phyloP scores from a whole-genome alignment of 2,113 vertebrate species.

The Dipodomys ordii region DNA sequence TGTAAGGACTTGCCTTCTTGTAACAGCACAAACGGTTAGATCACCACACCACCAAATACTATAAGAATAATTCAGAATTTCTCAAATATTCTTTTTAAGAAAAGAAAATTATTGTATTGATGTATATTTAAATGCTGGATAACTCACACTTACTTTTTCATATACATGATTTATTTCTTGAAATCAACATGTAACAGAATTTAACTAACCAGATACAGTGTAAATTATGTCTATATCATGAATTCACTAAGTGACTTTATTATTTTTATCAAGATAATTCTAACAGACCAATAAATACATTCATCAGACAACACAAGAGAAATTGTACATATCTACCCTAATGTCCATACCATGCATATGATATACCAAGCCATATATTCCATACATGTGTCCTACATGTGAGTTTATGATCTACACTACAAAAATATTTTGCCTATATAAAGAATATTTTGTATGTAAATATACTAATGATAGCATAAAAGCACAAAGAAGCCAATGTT shows the following conservation, averaged over 20 bases:
- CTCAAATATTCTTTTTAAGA: background rate
- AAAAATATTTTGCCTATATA: too few relatives aligned
- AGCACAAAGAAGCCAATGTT: too few relatives aligned
- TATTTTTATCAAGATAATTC: background rate
- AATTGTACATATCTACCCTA: background rate
- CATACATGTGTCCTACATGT: background rate
- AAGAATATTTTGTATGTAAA: too few relatives aligned
- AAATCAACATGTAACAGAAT: background rate
- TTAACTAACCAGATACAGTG: background rate
- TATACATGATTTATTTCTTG: background rate
- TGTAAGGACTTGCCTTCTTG: background rate
- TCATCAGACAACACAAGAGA: background rate
- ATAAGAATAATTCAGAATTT: background rate
- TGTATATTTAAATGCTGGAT: background rate
- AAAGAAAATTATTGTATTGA: background rate
- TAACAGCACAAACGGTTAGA: background rate
- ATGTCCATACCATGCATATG: too few relatives aligned
- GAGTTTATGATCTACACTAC: background rate
- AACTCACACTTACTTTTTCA: constrained; percentile 25
- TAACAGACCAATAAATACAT: background rate
- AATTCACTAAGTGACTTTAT: background rate
- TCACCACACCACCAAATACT: background rate
- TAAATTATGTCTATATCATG: background rate
- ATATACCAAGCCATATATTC: background rate
- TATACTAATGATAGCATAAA: too few relatives aligned